Base-by-base conservation (phyloP, 2,113 vertebrate species). In the Catagonus wagneri region DNA sequence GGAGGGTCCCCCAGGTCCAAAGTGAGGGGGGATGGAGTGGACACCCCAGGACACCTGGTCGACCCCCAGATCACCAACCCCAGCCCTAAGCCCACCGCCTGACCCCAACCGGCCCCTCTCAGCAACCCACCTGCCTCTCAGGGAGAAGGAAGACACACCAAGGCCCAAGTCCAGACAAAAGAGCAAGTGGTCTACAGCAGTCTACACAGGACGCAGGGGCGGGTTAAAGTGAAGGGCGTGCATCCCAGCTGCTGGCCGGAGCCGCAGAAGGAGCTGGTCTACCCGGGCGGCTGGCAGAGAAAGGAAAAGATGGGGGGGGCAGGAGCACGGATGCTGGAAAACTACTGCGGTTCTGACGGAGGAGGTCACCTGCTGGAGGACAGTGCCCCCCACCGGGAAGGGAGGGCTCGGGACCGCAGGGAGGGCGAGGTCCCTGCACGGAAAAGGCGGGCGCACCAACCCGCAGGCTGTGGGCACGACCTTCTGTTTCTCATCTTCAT, bases 401-500 rank as follows among this genome's bases (percentile, higher is more conserved):
- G 39, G 66, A 66, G 39, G 52, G 61, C 19, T 60, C 50, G 10
- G 68, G 50, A 29, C n/a, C 0, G 15, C 12, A 16, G 60, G 68
- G 13, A 71, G 32, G 20, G 11, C n/a, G 1, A 29, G 9, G 75
- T 19, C 60, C 19, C 60, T 0, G 39, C 20, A 61, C 5, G 1
- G 16, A 20, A 20, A 5, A 0, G 12, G 39, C 19, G 16, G n/a
- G 7, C 19, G 5, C 32, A 9, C 10, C 25, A 23, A 66, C 34
- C 9, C 9, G 13, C 0, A 1, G 61, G 5, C 44, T 56, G 1
- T 15, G 34, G 75, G n/a, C 36, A 14, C 11, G 14, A n/a, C 9
- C 27, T n/a, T 71, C 65, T 32, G 89, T 83, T 34, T 50, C 27
- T 60, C 39, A 25, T 54, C 74, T 91, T 91, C n/a, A n/a, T 6